These are phyloP conservation scores for Allobates femoralis DNA, from an alignment of 2,797 vertebrate species.

Conservation along the genomic window DNA sequence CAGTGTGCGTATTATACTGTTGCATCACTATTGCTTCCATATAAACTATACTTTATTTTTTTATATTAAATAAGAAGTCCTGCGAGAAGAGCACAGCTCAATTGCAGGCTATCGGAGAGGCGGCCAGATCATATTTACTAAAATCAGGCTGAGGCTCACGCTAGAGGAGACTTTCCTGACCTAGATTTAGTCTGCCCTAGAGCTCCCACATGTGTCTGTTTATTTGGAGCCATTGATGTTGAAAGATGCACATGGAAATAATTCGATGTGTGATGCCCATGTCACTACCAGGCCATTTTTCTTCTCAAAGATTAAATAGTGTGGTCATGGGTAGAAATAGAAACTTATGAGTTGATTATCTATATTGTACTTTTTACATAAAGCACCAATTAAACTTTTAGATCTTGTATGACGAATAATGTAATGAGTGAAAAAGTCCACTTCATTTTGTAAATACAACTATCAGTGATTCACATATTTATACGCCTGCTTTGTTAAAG, in stretches of 20 bases:
- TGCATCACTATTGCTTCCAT: neutral
- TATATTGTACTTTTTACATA: conserved; percentile 10
- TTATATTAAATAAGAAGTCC: neutral
- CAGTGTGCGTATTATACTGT: neutral
- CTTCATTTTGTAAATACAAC: conserved; percentile 15
- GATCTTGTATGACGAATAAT: neutral
- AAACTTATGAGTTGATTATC: neutral
- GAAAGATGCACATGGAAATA: conserved; percentile 34
- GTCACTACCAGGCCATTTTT: neutral
- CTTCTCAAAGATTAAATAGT: neutral
- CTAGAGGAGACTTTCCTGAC: neutral
- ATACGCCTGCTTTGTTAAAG: conserved; percentile 52
- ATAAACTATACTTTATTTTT: neutral
- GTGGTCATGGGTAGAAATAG: neutral
- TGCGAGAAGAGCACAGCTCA: neutral
- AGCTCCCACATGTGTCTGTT: conserved; percentile 29
- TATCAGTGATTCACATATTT: conserved; percentile 55
- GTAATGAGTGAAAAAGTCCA: neutral
- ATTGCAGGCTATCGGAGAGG: neutral
- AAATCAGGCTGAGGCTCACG: neutral
- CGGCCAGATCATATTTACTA: neutral
- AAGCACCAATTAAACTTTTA: neutral
- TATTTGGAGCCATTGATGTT: conserved; percentile 41
- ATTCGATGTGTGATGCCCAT: neutral
- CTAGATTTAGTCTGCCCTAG: neutral